Percentiles rank a stretch among this genome's conserved stretches.
phyloP scores from a whole-genome alignment of 2,888 invertebrate species.

The Ophioninae sp. region DNA sequence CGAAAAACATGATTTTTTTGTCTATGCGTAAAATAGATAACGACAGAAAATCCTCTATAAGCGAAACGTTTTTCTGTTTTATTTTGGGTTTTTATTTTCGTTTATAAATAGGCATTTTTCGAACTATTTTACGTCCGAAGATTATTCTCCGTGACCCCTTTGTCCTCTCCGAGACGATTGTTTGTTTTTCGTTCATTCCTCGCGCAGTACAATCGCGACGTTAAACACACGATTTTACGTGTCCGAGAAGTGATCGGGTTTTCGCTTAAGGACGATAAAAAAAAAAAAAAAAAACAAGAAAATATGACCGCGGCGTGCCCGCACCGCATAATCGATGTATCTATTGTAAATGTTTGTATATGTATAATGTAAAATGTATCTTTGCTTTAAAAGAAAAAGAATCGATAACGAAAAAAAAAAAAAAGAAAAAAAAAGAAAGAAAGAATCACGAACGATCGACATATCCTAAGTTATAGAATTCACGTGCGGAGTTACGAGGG shows the following conservation, averaged over 20 bases:
- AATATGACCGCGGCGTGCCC: slow-evolving; percentile 55
- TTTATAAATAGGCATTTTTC: background rate
- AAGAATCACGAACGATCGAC: slow-evolving; percentile 69
- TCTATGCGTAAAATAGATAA: background rate
- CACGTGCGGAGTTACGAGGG: slow-evolving; percentile 30
- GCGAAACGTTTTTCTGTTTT: background rate
- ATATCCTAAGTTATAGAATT: slow-evolving; percentile 77
- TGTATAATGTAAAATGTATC: slow-evolving; percentile 79
- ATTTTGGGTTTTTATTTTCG: background rate
- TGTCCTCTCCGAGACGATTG: background rate
- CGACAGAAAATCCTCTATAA: too few relatives aligned
- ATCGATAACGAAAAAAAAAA: slow-evolving; percentile 38
- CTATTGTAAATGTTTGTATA: slow-evolving; percentile 80
- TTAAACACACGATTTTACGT: background rate
- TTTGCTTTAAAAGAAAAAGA: slow-evolving; percentile 70
- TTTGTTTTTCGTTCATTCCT: background rate
- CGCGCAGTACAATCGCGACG: background rate
- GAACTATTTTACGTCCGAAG: background rate
- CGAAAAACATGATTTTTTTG: background rate
- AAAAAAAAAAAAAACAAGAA: background rate
- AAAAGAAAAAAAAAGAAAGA: slow-evolving; percentile 26
- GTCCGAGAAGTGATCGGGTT: background rate
- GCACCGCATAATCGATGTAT: slow-evolving; percentile 72
- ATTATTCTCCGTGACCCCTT: background rate
- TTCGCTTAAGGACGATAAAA: background rate